phyloP scores from a whole-genome alignment of 2,113 vertebrate species.

The Rhea pennata region DNA sequence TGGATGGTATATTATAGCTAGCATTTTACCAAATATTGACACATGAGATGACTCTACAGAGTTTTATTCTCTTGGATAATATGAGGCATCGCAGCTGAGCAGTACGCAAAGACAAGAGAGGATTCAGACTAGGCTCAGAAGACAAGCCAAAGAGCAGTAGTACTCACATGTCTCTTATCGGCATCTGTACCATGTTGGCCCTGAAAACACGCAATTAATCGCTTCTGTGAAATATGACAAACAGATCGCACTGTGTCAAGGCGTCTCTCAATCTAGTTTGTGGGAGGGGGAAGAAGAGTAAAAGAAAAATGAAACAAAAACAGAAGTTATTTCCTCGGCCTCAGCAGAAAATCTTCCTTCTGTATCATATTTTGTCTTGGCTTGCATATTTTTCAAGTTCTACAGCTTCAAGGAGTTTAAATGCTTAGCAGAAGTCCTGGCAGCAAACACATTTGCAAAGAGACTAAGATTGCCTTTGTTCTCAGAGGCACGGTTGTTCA shows the following conservation, averaged over 20 bases:
- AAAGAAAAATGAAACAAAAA: background rate
- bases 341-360: conserved; percentile 1
- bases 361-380: background rate
- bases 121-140: background rate
- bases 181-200: conserved; percentile 92
- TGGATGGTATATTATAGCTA: background rate
- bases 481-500: background rate
- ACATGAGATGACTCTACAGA: background rate
- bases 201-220: conserved; percentile 89
- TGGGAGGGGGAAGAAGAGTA: background rate
- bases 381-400: conserved; percentile 27
- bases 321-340: conserved; percentile 21
- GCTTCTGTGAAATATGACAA: conserved; percentile 94
- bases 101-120: fast-evolving
- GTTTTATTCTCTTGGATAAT: background rate
- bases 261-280: conserved; percentile 89
- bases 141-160: fast-evolving
- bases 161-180: conserved; percentile 93
- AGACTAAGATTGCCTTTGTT: background rate
- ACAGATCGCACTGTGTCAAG: conserved; percentile 91
- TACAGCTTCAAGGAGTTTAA: background rate
- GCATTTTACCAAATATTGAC: background rate
- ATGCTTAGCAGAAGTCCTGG: conserved; percentile 1
- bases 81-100: background rate
- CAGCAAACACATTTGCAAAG: background rate